These are phyloP conservation scores for Chamaetylas fuelleborni DNA, from an alignment of 2,113 vertebrate genomes.

Conservation along the genomic window DNA sequence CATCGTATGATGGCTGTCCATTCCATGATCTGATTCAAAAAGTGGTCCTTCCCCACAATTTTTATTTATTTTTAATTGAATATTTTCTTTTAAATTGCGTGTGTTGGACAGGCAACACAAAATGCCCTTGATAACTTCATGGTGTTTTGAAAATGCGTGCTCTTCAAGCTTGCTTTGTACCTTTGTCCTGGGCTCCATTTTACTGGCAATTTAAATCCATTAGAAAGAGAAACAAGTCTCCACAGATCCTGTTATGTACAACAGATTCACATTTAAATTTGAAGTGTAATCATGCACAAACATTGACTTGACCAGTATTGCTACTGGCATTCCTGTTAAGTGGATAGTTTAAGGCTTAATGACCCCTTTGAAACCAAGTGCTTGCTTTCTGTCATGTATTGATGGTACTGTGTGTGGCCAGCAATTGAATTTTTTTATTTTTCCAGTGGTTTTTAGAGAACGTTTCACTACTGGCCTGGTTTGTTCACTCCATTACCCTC, in stretches of 20 bases:
- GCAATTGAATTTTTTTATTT: background rate
- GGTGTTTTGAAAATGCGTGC: background rate
- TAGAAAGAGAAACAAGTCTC: slow-evolving; percentile 26
- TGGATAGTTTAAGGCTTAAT: slow-evolving; percentile 53
- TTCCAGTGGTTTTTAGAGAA: background rate
- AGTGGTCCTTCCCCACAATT: background rate
- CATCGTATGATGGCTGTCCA: background rate
- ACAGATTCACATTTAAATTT: slow-evolving; percentile 7
- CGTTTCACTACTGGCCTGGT: background rate
- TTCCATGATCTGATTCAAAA: background rate
- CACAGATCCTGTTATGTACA: background rate
- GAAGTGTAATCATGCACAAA: slow-evolving; percentile 29
- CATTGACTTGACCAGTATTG: slow-evolving; percentile 51
- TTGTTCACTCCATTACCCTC: background rate
- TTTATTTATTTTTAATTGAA: background rate
- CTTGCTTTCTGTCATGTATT: background rate
- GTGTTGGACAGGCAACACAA: background rate
- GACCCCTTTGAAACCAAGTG: slow-evolving; percentile 11
- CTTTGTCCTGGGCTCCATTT: background rate
- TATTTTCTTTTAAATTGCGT: background rate
- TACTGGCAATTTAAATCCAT: slow-evolving; percentile 15
- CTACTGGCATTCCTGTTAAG: background rate
- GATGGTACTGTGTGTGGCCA: background rate
- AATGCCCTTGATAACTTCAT: background rate
- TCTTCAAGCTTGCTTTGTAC: background rate